Conservation (phyloP, 2,797 vertebrate genomes). For the Xiphophorus birchmanni region DNA sequence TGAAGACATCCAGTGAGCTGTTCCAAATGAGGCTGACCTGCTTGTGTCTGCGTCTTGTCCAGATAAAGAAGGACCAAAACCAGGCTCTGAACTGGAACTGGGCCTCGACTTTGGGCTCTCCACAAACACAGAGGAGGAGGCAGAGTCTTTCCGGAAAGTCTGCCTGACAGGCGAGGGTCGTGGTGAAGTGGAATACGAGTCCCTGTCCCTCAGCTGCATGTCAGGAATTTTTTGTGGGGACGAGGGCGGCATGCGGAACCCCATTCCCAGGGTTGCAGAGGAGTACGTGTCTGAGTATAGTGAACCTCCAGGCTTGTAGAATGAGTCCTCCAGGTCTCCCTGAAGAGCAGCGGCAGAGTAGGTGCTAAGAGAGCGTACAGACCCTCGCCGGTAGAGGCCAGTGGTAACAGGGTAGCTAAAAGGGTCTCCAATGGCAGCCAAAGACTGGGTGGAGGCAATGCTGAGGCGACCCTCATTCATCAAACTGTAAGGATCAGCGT, state of each 20-base stretch:
- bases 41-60: slow-evolving; percentile 88
- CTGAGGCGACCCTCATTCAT: slow-evolving; percentile 95
- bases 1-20: slow-evolving; percentile 1
- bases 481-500: slow-evolving; percentile 93
- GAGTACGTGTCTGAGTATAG: slow-evolving; percentile 90
- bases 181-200: slow-evolving; percentile 90
- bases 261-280: slow-evolving; percentile 86
- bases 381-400: slow-evolving; percentile 93
- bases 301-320: slow-evolving; percentile 91
- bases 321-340: slow-evolving; percentile 90
- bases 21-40: slow-evolving; percentile 78
- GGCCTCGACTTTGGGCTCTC: slow-evolving; percentile 90
- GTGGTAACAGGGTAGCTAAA: slow-evolving; percentile 88
- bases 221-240: slow-evolving; percentile 95
- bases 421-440: slow-evolving; percentile 90
- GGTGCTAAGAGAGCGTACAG: slow-evolving; percentile 94
- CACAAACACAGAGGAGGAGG: slow-evolving; percentile 91
- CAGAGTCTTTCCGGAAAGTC: slow-evolving; percentile 94
- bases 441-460: slow-evolving; percentile 92
- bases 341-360: slow-evolving; percentile 95
- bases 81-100: slow-evolving; percentile 86
- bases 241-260: slow-evolving; percentile 90
- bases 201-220: slow-evolving; percentile 85
- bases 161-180: slow-evolving; percentile 94
- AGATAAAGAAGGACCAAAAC: slow-evolving; percentile 85